Conservation (phyloP, 2,113 vertebrate genomes). For the Atherinomorus stipes region DNA sequence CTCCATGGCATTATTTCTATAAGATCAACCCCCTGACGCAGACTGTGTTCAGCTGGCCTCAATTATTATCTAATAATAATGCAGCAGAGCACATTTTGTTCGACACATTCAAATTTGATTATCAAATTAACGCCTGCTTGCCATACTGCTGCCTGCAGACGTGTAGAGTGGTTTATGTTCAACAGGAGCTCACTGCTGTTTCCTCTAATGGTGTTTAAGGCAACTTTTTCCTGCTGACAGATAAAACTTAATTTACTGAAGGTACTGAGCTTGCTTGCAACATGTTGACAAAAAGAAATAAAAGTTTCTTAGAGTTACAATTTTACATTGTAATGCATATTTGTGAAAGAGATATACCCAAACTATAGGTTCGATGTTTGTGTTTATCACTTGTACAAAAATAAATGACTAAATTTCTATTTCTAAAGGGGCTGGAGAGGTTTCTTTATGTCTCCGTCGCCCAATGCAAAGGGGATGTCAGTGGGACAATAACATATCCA, state of each 20-base stretch:
- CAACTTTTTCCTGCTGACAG: no score
- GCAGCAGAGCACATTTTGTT: not conserved
- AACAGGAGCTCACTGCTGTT: not conserved
- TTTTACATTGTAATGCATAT: no score
- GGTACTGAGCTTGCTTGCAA: conserved; percentile 27
- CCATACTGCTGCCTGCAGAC: no score
- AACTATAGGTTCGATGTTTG: not conserved
- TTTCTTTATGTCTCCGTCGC: conserved; percentile 53
- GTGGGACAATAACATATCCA: conserved; percentile 51
- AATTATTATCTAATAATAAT: not conserved
- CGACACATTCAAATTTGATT: not conserved
- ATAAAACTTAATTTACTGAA: no score
- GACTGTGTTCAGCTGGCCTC: not conserved
- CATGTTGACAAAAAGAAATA: conserved; percentile 6
- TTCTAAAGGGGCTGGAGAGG: conserved; percentile 29
- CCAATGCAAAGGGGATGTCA: conserved; percentile 60
- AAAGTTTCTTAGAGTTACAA: not conserved
- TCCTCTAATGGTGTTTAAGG: not conserved
- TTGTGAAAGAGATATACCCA: not conserved
- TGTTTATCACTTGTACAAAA: no score
- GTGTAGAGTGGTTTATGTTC: not conserved
- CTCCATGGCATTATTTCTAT: conserved; percentile 5
- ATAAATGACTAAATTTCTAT: not conserved
- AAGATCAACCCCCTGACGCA: not conserved
- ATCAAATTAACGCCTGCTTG: not conserved